Percentiles rank a stretch among this genome's conserved stretches.
Evolutionary conservation across 2,797 vertebrate genomes (phyloP).

Genomic region (Poecilia gillii): DNA sequence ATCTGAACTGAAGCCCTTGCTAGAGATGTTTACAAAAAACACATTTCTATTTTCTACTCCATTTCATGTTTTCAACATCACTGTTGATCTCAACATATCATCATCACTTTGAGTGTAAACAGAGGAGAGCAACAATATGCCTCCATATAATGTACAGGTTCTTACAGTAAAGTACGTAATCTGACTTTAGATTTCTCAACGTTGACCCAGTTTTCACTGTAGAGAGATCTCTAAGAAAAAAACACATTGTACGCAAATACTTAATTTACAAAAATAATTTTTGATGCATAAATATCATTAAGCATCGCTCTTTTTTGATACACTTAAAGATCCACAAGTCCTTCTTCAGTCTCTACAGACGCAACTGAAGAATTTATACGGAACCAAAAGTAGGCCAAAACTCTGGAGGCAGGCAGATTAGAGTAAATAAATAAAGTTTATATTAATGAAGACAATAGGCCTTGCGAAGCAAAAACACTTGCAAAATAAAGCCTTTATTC

Average conservation of each 20-base stretch:
- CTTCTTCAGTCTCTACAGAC: background rate
- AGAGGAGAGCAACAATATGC: background rate
- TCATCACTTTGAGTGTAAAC: background rate
- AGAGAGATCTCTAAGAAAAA: constrained; percentile 11
- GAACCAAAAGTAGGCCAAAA: background rate
- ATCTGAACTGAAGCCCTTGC: background rate
- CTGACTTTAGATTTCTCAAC: background rate
- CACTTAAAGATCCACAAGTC: background rate
- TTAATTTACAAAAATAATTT: background rate
- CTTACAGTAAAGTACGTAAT: background rate
- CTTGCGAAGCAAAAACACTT: background rate
- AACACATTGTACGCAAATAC: background rate
- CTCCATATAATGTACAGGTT: background rate
- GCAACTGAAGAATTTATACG: background rate
- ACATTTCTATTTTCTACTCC: background rate
- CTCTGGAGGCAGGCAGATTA: background rate
- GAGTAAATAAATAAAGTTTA: background rate
- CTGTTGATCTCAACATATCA: background rate
- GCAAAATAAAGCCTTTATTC: background rate
- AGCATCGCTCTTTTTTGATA: background rate
- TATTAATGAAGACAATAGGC: background rate
- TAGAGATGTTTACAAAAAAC: background rate
- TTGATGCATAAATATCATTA: background rate
- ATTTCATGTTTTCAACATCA: background rate
- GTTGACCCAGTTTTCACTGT: constrained; percentile 25